Conservation (phyloP, 1,140 invertebrate species). For the Stegodyphus mimosarum region DNA sequence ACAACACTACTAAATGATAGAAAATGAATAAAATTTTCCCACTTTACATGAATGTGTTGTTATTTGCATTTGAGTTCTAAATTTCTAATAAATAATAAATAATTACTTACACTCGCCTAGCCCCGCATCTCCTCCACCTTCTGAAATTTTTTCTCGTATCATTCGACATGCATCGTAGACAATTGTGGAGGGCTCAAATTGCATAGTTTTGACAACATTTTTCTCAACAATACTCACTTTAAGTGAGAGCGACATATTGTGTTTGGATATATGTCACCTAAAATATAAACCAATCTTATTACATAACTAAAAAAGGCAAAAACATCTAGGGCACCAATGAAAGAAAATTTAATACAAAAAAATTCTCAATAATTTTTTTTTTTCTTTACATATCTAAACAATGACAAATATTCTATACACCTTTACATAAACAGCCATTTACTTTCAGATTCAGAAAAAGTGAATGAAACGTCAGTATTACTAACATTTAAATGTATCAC, state of each 20-base stretch:
- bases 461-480: neutral
- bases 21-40: too few relatives aligned
- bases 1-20: too few relatives aligned
- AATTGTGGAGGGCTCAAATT: conserved; percentile 90
- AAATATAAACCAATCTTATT: neutral
- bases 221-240: conserved; percentile 93
- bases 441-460: neutral
- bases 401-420: neutral
- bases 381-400: neutral
- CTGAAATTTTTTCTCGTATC: conserved; percentile 93
- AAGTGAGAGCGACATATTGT: conserved; percentile 77
- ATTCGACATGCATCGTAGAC: conserved; percentile 95
- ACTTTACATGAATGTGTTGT: too few relatives aligned
- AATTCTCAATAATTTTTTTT: neutral
- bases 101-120: conserved; percentile 70
- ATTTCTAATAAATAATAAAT: too few relatives aligned
- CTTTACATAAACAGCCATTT: neutral
- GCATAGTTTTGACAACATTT: conserved; percentile 96
- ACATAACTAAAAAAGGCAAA: neutral
- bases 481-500: too few relatives aligned
- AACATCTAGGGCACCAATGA: neutral
- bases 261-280: conserved; percentile 8
- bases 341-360: neutral
- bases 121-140: conserved; percentile 74
- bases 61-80: too few relatives aligned